Percentiles rank a stretch among this genome's conserved stretches.
These are phyloP conservation scores for Galeopterus variegatus DNA, from an alignment of 2,113 vertebrate genomes.

Conservation along the genomic window DNA sequence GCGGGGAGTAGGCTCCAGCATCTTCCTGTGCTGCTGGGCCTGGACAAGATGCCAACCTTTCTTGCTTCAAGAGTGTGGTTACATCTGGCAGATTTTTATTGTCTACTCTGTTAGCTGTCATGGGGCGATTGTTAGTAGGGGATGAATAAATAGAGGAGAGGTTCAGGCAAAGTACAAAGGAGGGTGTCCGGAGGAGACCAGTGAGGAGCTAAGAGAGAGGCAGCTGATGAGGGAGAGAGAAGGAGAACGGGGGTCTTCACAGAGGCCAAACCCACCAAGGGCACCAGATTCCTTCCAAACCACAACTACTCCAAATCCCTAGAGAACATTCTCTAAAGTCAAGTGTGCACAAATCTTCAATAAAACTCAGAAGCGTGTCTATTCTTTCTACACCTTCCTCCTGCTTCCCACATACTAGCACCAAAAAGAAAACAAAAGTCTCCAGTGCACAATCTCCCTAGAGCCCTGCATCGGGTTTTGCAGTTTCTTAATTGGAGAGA, in stretches of 20 bases:
- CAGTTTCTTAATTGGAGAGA: not conserved
- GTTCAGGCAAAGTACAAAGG: rapidly evolving
- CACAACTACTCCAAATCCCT: rapidly evolving
- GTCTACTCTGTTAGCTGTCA: rapidly evolving
- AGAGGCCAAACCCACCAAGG: rapidly evolving
- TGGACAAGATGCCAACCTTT: rapidly evolving
- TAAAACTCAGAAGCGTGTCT: rapidly evolving
- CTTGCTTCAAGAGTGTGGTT: rapidly evolving
- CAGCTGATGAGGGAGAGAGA: not conserved
- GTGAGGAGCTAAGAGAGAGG: not conserved
- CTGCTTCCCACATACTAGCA: rapidly evolving
- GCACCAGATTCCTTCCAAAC: rapidly evolving
- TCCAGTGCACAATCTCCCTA: rapidly evolving
- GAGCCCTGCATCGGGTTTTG: not conserved
- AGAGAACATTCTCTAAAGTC: not conserved
- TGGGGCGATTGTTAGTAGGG: rapidly evolving
- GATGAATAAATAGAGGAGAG: too few species aligned
- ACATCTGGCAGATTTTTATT: rapidly evolving
- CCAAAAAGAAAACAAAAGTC: not conserved
- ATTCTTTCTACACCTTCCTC: rapidly evolving
- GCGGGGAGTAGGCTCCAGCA: not conserved
- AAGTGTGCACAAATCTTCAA: rapidly evolving
- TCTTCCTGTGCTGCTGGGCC: not conserved
- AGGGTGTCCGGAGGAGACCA: rapidly evolving
- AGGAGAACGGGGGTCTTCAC: rapidly evolving